Evolutionary conservation across 2,888 invertebrate species (phyloP).

Genomic region (Pyrrhia umbra): DNA sequence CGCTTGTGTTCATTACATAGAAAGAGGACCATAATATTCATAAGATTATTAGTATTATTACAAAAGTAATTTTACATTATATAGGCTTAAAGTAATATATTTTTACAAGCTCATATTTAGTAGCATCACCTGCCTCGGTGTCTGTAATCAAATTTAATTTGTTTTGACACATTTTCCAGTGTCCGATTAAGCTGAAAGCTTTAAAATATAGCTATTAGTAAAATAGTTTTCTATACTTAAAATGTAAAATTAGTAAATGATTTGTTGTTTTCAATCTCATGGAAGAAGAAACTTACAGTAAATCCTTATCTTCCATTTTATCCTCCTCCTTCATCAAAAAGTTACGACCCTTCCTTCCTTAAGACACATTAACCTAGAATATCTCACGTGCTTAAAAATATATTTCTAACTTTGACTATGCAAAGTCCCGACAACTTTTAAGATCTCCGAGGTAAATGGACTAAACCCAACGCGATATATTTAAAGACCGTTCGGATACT

Average conservation of each 20-base stretch:
- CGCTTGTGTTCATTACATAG: too few species aligned
- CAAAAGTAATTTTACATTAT: too few species aligned
- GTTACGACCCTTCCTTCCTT: slow-evolving; percentile 26
- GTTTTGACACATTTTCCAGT: too few species aligned
- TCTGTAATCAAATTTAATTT: too few species aligned
- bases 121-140: too few species aligned
- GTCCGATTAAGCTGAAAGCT: too few species aligned
- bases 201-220: too few species aligned
- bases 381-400: slow-evolving; percentile 53
- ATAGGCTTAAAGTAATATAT: too few species aligned
- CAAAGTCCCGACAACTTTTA: slow-evolving; percentile 48
- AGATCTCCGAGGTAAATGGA: slow-evolving; percentile 46
- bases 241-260: neutral
- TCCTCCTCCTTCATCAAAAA: slow-evolving; percentile 26
- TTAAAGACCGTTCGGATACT: slow-evolving; percentile 47
- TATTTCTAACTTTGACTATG: slow-evolving; percentile 51
- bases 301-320: slow-evolving; percentile 2
- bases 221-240: too few species aligned
- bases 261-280: neutral
- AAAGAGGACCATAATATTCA: too few species aligned
- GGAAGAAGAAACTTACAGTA: neutral
- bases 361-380: slow-evolving; percentile 44
- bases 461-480: slow-evolving; percentile 45
- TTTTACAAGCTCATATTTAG: too few species aligned
- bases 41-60: too few species aligned